Base-by-base conservation (phyloP, 1,140 invertebrate species). In the Drosophila nigrodunni region DNA sequence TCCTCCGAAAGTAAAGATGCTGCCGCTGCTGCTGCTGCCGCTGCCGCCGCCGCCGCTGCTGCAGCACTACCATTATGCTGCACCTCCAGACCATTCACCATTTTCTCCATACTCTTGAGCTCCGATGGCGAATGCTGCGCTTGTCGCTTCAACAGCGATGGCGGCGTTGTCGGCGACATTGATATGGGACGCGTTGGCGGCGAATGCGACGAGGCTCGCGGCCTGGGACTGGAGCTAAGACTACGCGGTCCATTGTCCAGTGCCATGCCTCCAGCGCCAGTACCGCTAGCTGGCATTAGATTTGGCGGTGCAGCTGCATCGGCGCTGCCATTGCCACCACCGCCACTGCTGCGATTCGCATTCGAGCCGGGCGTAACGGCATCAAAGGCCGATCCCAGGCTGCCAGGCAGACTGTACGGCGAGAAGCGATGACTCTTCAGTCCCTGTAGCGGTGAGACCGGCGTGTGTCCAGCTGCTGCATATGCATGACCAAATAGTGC, bases 21-120 rank as follows among this genome's bases (percentile, higher is more conserved):
- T 3, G 79, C 72, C 2, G 78, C 82, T 10, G 82, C 57, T 0
- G 79, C 78, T 7, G 71, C 78, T 0, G 80, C 80, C 1, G 71
- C 78, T 0, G 80, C 80, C 1, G 80, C 75, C 4, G 82, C 61
- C 3, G 76, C 79, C 8, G 83, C 77, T 18, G 80, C 81, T 15
- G 82, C 82, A 1, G 86, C 81, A 50, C 81, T 86, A 49, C 91
- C 91, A 54, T 92, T 92, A 13, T 92, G 91, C 91, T 96, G 96
- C 50, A 96, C 95, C 92, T 98, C 97, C 30, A 98, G 93, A 1
- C 97, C 97, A 93, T 98, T 98, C 71, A 98, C 97, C 97, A 98
- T 98, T 91, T 98, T 98, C 93, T 99, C 97, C 93, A 99, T 99
- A 93, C 96, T 98, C 93, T 98, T 98, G 65, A 99, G 94, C 93